A percentile compares a stretch with the other conserved stretches of the same genome.
These are phyloP conservation scores for Tiliqua scincoides DNA, from an alignment of 2,113 vertebrate species.

Conservation along the genomic window DNA sequence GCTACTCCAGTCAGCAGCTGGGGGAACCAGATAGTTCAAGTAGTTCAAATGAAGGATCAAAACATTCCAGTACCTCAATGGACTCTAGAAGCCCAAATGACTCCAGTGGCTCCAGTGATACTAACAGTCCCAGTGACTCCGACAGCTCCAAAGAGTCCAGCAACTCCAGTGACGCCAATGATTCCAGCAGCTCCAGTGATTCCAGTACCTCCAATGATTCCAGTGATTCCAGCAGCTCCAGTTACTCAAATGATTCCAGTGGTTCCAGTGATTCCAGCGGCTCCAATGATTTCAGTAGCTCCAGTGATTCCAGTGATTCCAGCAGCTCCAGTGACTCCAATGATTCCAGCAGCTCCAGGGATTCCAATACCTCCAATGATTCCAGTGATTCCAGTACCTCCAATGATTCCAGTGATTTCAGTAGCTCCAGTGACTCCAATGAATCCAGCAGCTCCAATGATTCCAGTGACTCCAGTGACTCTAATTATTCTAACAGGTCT, in stretches of 20 bases:
- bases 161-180: neutral
- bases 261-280: neutral
- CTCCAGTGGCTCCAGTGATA: neutral
- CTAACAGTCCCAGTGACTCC: neutral
- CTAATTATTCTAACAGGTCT: too few relatives aligned
- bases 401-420: neutral
- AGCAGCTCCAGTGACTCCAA: neutral
- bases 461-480: neutral
- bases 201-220: neutral
- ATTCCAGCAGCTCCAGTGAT: neutral
- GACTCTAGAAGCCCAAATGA: neutral
- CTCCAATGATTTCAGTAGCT: neutral
- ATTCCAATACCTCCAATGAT: neutral
- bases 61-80: neutral
- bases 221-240: neutral
- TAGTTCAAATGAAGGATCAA: neutral
- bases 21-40: neutral
- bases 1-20: neutral
- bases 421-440: neutral
- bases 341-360: neutral
- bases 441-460: neutral
- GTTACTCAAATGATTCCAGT: neutral
- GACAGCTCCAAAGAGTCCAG: neutral
- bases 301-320: neutral
- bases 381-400: neutral